These are phyloP conservation scores for Spondyliosoma cantharus DNA, from an alignment of 2,797 vertebrate genomes.

Conservation along the genomic window DNA sequence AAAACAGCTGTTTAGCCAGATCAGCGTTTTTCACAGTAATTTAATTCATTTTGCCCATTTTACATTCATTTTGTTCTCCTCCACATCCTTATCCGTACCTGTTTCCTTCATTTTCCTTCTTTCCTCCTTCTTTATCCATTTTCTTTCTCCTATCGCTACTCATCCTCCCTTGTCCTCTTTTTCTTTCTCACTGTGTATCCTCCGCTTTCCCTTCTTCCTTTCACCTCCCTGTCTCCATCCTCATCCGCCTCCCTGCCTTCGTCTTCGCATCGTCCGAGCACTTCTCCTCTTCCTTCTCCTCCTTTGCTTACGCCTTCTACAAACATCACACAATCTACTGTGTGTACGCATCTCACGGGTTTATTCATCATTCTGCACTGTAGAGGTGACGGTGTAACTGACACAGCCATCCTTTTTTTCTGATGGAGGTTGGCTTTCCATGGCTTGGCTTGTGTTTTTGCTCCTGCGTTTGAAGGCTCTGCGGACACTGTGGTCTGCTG, in stretches of 20 bases:
- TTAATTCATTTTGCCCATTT: not conserved
- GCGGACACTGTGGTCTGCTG: slow-evolving; percentile 64
- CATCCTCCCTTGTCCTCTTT: not conserved
- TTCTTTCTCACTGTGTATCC: not conserved
- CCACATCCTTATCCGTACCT: no score
- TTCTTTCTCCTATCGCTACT: not conserved
- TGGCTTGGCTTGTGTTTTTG: slow-evolving; percentile 40
- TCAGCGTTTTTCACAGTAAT: not conserved
- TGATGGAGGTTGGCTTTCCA: slow-evolving; percentile 45
- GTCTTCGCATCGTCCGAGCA: not conserved
- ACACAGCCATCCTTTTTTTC: slow-evolving; percentile 32
- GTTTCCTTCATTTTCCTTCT: not conserved
- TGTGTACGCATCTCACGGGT: slow-evolving; percentile 30
- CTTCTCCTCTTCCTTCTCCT: not conserved
- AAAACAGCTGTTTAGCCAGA: slow-evolving; percentile 14
- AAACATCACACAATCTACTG: slow-evolving; percentile 20
- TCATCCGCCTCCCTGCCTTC: not conserved
- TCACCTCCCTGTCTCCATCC: not conserved
- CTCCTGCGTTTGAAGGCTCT: slow-evolving; percentile 53
- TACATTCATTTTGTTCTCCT: not conserved
- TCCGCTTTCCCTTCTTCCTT: not conserved
- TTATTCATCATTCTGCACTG: slow-evolving; percentile 22
- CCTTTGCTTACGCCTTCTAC: slow-evolving; percentile 7
- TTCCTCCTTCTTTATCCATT: not conserved
- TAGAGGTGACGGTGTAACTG: slow-evolving; percentile 36